Base-by-base conservation (phyloP, 1,140 invertebrate species). In the Uloborus diversus region DNA sequence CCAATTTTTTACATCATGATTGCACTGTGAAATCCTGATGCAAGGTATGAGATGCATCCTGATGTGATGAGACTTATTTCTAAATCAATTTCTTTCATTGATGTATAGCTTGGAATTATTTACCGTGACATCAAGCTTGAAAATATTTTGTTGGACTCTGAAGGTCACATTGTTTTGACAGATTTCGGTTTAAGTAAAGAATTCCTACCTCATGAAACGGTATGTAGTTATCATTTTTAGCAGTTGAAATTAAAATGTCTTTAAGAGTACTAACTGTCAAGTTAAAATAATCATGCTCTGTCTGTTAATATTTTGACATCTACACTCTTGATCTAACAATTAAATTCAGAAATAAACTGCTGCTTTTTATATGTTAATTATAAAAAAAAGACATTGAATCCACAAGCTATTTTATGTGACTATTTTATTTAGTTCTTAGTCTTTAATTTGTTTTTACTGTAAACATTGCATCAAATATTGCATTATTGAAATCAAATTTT, bases 51-150 rank as follows among this genome's bases (percentile, higher is more conserved):
- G n/a, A 42, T 42, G 1, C 17, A 42, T 42, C 17, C 37, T 42
- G 37, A 42, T 13, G 9, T 42, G 17, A 13, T 13, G 37, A 13
- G 9, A 17, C 37, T 42, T 42, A 13, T 42, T 42, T 53, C 7
- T 17, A 1, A n/a, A 42, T 17, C 17, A 42, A 42, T 42, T 9
- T 53, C 11, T 53, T 53, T 53, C 20, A 32, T 69, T 49, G 20
- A 57, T 3, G 32, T 51, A 42, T 89, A 96, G 94, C 89, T 96
- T 85, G 94, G 94, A 64, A 96, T 98, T 49, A 98, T 99, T 82
- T 99, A 99, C 87, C 91, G 96, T 14, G 96, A 99, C 86, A 96
- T 99, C 76, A 97, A 97, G 85, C 87, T 97, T 57, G 96, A 97
- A 87, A 97, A 97, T 85, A 96, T 97, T 79, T 88, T 97, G 3